Evolutionary conservation across 2,888 invertebrate genomes (phyloP).

Genomic region (Sepiola atlantica): DNA sequence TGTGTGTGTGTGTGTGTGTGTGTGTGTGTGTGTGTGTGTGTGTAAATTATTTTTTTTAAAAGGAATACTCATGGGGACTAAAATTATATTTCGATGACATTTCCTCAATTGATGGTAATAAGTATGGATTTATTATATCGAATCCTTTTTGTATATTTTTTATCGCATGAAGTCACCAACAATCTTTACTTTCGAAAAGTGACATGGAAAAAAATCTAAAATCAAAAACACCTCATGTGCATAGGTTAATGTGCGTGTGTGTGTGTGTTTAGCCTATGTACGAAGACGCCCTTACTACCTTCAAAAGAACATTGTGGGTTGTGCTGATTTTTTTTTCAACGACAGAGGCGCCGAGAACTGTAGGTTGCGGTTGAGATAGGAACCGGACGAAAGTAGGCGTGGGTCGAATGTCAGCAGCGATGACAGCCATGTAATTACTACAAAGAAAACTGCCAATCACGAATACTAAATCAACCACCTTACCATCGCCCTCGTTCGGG

Average conservation of each 20-base stretch:
- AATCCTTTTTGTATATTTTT: no score
- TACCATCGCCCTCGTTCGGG: not conserved
- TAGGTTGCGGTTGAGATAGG: not conserved
- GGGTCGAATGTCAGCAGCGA: not conserved
- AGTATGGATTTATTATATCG: no score
- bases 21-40: not conserved
- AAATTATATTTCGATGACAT: no score
- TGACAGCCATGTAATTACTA: constrained; percentile 20
- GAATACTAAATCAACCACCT: not conserved
- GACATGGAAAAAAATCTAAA: no score
- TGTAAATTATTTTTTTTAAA: no score
- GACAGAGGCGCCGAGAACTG: not conserved
- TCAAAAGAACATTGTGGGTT: not conserved
- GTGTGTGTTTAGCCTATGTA: not conserved
- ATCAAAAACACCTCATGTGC: no score
- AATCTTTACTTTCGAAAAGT: no score
- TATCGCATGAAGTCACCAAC: no score
- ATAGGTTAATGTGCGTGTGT: not conserved
- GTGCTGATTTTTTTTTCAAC: not conserved
- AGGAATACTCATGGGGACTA: no score
- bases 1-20: not conserved
- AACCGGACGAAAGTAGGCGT: not conserved
- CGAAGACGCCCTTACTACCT: not conserved
- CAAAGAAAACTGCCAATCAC: not conserved
- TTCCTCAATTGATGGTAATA: no score